Evolutionary conservation across 2,797 vertebrate genomes (phyloP), one percentile per base, ranked within the genome.

Genomic region (Lacerta bilineata): DNA sequence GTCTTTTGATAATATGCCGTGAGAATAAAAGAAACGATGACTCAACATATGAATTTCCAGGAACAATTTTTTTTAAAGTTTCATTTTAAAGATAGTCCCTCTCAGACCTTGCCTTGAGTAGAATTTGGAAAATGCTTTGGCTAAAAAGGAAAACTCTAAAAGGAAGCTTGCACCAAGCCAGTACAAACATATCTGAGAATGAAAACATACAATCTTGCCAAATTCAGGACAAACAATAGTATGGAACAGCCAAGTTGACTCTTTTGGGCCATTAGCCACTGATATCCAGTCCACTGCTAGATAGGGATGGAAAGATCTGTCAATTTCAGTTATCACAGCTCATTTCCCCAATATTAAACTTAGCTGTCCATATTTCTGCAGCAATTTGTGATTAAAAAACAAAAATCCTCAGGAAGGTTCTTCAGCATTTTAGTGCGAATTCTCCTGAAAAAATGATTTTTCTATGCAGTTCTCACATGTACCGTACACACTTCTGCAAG

Each of bases 101-200:
- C 27, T 64, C 33, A 41, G 61, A 64, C 18, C 33, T 36, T 74
- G 33, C 7, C 72, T 36, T 39, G 71, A 74, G 33, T 36, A 6
- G 33, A 74, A 36, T 74, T 74, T 74, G 61, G 33, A 11, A 25
- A 18, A 33, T 76, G 25, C 13, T 27, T 15, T 61, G n/a, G 39
- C 41, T 76, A 33, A 88, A 88, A 88, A 15, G 15, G 13, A 4
- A 29, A 36, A 23, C 36, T 75, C n/a, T n/a, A 27, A 64, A 64
- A 76, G 11, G 41, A 68, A 36, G 41, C 15, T 64, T 61, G 25
- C 25, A 85, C 15, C 36, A 41, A 76, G 84, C 72, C 83, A 75
- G 13, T 59, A 59, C n/a, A 85, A 85, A 76, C 83, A 75, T 64
- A 18, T 10, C n/a, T 61, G 71, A 64, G 71, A 87, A 87, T 66